These are phyloP conservation scores for Oncorhynchus keta DNA, from an alignment of 2,113 vertebrate genomes.

Conservation along the genomic window DNA sequence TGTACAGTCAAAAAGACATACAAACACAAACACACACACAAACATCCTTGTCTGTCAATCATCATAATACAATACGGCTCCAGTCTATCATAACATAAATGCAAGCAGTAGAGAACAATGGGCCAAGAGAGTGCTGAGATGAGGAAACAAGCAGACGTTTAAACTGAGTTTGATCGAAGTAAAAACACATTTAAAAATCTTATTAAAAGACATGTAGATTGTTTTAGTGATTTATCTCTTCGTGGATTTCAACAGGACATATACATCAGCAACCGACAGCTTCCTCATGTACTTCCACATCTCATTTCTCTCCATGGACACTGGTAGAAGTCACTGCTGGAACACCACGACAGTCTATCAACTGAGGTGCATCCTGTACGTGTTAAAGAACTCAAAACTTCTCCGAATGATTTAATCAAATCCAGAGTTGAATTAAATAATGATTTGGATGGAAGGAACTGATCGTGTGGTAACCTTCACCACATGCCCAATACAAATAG, in stretches of 20 bases:
- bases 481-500: conserved; percentile 11
- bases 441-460: neutral
- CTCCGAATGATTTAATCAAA: neutral
- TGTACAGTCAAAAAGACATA: conserved; percentile 15
- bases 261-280: neutral
- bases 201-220: too few relatives aligned
- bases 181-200: too few relatives aligned
- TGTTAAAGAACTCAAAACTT: neutral
- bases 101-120: neutral
- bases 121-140: neutral
- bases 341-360: too few relatives aligned
- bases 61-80: neutral
- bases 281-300: too few relatives aligned
- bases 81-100: neutral
- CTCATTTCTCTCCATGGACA: too few relatives aligned
- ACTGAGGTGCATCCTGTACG: too few relatives aligned
- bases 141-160: too few relatives aligned
- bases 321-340: too few relatives aligned
- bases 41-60: conserved; percentile 15
- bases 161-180: too few relatives aligned
- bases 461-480: neutral
- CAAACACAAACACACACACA: conserved; percentile 9
- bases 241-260: neutral
- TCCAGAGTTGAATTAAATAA: neutral
- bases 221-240: too few relatives aligned